phyloP scores from a whole-genome alignment of 2,797 vertebrate species.

The Peromyscus aztecus region DNA sequence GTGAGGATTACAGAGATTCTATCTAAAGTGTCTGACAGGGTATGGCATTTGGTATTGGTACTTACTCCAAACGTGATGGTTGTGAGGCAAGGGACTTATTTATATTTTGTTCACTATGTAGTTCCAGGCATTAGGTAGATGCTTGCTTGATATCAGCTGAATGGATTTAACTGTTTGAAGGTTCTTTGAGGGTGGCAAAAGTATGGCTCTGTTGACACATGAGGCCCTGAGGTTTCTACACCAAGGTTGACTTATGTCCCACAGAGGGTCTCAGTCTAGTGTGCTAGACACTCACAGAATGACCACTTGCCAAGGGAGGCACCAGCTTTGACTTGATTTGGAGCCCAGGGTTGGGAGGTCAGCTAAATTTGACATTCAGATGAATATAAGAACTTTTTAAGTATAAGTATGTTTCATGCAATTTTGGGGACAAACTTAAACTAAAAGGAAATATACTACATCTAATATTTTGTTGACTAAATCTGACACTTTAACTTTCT shows the following conservation, averaged over 20 bases:
- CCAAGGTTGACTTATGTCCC: neutral
- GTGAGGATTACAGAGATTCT: neutral
- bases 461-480: neutral
- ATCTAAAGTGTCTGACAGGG: neutral
- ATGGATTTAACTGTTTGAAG: neutral
- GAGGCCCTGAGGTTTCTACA: neutral
- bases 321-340: neutral
- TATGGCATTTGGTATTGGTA: neutral
- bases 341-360: neutral
- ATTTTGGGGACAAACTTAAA: neutral
- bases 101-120: neutral
- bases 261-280: neutral
- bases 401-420: neutral
- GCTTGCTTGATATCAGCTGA: neutral
- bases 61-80: neutral
- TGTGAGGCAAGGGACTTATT: neutral
- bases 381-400: neutral
- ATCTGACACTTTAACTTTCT: neutral
- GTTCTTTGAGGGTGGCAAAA: neutral
- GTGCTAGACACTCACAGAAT: neutral
- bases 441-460: neutral
- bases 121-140: neutral
- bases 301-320: neutral
- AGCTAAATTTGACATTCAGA: neutral
- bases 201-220: neutral